phyloP scores from a whole-genome alignment of 2,888 invertebrate genomes.

The Osedax frankpressi region DNA sequence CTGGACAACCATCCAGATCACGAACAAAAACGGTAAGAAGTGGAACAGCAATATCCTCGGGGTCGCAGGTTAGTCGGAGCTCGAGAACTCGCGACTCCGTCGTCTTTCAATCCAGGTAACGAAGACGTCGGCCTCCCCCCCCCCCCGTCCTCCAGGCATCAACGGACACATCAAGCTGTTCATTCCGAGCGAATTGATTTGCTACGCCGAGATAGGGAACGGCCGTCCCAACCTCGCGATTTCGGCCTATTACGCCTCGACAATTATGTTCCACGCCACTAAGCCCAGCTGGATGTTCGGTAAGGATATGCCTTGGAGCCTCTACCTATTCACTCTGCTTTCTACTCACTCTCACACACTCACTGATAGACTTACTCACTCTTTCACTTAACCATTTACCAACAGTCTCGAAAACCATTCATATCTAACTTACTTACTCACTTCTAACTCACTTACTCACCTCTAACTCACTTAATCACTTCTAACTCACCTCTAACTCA shows the following conservation, averaged over 20 bases:
- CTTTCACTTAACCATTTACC: too few species aligned
- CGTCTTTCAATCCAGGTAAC: background rate
- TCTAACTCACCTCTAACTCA: too few species aligned
- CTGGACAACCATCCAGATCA: constrained; percentile 45
- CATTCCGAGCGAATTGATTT: constrained; percentile 40
- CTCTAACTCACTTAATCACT: too few species aligned
- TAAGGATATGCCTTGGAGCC: too few species aligned
- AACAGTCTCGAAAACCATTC: too few species aligned
- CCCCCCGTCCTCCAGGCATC: constrained; percentile 30
- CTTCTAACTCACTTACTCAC: too few species aligned
- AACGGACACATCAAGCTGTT: constrained; percentile 37
- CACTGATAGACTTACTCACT: too few species aligned
- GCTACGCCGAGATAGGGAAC: constrained; percentile 34
- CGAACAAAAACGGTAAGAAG: constrained; percentile 24
- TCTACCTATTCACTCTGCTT: too few species aligned
- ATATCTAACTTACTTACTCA: too few species aligned
- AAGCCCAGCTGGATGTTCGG: constrained; percentile 41
- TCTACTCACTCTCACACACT: too few species aligned
- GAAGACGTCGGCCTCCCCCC: background rate
- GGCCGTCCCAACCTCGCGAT: constrained; percentile 24
- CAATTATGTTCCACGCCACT: constrained; percentile 41
- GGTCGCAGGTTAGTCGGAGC: constrained; percentile 39
- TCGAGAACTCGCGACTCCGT: background rate
- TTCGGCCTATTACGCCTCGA: constrained; percentile 32
- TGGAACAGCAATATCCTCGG: constrained; percentile 34